These are phyloP conservation scores for Caenorhabditis sinica DNA, from an alignment of 2,888 invertebrate genomes.

Conservation along the genomic window DNA sequence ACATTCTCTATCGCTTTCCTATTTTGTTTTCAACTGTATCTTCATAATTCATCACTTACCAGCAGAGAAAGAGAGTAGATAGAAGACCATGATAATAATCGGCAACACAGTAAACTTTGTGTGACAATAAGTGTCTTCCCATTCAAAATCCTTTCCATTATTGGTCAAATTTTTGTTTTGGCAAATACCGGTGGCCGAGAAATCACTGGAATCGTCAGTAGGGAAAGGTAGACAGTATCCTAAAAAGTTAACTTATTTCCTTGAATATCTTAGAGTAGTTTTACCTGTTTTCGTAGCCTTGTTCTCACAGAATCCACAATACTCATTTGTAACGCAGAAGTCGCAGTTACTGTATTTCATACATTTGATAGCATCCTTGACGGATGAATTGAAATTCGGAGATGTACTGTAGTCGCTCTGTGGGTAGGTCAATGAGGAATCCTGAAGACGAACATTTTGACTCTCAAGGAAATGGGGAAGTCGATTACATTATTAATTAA, in stretches of 20 bases:
- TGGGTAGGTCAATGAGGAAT: constrained; percentile 53
- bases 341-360: constrained; percentile 83
- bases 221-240: constrained; percentile 75
- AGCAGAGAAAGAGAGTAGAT: constrained; percentile 72
- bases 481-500: constrained; percentile 69
- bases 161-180: constrained; percentile 34
- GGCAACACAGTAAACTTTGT: constrained; percentile 83
- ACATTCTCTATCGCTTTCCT: no score
- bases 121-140: constrained; percentile 80
- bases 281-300: constrained; percentile 60
- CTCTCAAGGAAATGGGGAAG: neutral
- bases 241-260: constrained; percentile 6
- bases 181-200: constrained; percentile 72
- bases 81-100: constrained; percentile 81
- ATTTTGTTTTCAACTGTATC: neutral
- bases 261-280: neutral
- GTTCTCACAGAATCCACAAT: constrained; percentile 84
- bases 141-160: constrained; percentile 59
- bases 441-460: constrained; percentile 39
- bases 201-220: constrained; percentile 47
- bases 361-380: constrained; percentile 58
- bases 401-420: constrained; percentile 30
- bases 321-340: constrained; percentile 84
- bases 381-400: constrained; percentile 39
- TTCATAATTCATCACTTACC: constrained; percentile 56